phyloP scores from a whole-genome alignment of 2,113 vertebrate species.

The Melanocharis versteri region DNA sequence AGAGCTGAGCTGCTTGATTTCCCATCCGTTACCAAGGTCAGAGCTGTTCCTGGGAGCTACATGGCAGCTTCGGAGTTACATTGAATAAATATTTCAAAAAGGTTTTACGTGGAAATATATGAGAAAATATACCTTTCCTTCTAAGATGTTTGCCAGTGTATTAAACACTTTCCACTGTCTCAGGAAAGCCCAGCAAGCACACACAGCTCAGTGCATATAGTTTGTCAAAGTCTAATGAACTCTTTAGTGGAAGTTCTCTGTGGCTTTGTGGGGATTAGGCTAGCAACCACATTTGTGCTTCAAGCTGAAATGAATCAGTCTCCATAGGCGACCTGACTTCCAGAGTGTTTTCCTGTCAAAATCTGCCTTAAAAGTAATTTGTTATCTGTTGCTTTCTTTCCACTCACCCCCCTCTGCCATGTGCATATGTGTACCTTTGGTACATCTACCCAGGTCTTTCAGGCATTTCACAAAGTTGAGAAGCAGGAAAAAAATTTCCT shows the following conservation, averaged over 20 bases:
- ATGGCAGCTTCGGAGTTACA: background rate
- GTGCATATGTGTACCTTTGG: background rate
- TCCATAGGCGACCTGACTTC: background rate
- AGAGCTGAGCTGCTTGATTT: background rate
- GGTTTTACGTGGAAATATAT: background rate
- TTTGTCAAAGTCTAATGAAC: slow-evolving; percentile 36
- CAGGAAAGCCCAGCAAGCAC: background rate
- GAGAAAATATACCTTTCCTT: background rate
- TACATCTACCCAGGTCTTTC: background rate
- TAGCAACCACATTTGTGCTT: slow-evolving; percentile 16
- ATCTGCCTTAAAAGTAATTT: background rate
- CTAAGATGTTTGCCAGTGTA: background rate
- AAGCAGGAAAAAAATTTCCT: background rate
- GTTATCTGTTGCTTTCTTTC: background rate
- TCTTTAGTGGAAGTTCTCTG: background rate
- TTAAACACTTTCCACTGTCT: slow-evolving; percentile 5
- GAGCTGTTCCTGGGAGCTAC: background rate
- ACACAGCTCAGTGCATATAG: background rate
- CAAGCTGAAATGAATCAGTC: slow-evolving; percentile 14
- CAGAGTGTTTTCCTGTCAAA: background rate
- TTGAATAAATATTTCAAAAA: background rate
- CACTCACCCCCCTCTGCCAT: background rate
- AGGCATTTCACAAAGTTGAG: background rate
- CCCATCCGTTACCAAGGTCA: background rate
- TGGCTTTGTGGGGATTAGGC: slow-evolving; percentile 32